These are phyloP conservation scores for Leptogaster cylindrica DNA, from an alignment of 2,888 invertebrate genomes.

Conservation along the genomic window DNA sequence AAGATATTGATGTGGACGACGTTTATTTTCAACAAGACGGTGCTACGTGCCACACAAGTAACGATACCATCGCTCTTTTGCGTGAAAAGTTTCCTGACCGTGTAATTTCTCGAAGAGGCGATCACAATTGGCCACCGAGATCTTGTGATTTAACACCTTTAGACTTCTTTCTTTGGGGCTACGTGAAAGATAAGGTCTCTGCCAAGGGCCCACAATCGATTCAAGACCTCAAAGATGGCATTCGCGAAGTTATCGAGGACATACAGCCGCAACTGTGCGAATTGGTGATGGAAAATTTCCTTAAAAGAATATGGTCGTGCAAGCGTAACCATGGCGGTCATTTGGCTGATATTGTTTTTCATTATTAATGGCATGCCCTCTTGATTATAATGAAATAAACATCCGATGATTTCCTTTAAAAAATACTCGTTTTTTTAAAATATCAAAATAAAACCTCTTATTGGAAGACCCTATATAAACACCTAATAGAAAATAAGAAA, in stretches of 20 bases:
- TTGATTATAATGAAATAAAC: neutral
- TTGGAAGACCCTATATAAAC: no score
- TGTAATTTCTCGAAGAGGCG: constrained; percentile 33
- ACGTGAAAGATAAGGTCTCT: constrained; percentile 22
- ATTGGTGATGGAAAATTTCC: constrained; percentile 10
- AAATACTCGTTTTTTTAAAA: no score
- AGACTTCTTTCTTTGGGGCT: constrained; percentile 31
- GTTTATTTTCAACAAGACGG: neutral
- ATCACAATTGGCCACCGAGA: constrained; percentile 39
- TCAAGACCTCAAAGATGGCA: constrained; percentile 3
- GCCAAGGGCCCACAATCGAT: constrained; percentile 23
- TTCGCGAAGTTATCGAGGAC: no score
- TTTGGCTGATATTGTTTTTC: constrained; percentile 1
- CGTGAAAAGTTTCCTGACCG: constrained; percentile 26
- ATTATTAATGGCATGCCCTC: constrained; percentile 2
- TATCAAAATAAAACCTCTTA: neutral
- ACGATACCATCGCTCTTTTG: constrained; percentile 1
- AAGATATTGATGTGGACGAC: no score
- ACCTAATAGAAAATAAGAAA: no score
- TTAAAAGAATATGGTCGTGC: constrained; percentile 12
- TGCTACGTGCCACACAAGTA: constrained; percentile 15
- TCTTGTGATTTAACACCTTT: no score
- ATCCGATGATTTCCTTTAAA: no score
- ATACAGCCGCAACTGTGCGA: constrained; percentile 4
- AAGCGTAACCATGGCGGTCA: neutral